Evolutionary conservation across 2,797 vertebrate genomes (phyloP).

Genomic region (Urosaurus nigricauda): DNA sequence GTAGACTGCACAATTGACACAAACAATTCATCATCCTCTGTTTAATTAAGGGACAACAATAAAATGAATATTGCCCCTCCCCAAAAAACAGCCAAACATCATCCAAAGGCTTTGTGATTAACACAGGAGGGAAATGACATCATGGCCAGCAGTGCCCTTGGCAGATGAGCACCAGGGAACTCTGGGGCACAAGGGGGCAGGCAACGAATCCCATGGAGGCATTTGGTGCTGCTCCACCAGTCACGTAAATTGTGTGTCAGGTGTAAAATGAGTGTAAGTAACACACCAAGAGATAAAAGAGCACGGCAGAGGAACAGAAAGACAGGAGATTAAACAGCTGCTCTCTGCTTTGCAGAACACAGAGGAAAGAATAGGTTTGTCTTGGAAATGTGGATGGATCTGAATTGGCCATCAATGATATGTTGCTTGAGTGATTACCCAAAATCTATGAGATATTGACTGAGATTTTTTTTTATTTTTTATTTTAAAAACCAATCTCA

Average conservation of each 20-base stretch:
- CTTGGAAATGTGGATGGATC: neutral
- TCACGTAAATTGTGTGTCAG: constrained; percentile 42
- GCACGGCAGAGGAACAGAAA: neutral
- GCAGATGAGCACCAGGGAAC: constrained; percentile 45
- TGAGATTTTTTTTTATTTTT: neutral
- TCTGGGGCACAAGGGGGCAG: neutral
- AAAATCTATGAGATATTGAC: neutral
- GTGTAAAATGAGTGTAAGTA: constrained; percentile 24
- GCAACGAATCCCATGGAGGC: constrained; percentile 26
- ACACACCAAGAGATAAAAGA: constrained; percentile 22
- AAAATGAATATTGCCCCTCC: constrained; percentile 68
- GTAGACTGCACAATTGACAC: constrained; percentile 66
- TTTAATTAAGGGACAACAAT: constrained; percentile 75
- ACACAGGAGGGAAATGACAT: constrained; percentile 31
- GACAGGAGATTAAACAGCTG: constrained; percentile 22
- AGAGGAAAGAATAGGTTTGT: neutral
- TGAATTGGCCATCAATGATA: neutral
- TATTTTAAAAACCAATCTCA: neutral
- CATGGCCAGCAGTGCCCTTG: constrained; percentile 41
- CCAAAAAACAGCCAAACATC: constrained; percentile 25
- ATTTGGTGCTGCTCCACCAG: constrained; percentile 28
- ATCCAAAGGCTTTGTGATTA: constrained; percentile 62
- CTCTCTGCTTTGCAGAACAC: constrained; percentile 3
- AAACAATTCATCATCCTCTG: constrained; percentile 76
- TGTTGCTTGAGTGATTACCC: neutral